These are phyloP conservation scores for Laterallus jamaicensis DNA, from an alignment of 2,113 vertebrate species.

Conservation along the genomic window DNA sequence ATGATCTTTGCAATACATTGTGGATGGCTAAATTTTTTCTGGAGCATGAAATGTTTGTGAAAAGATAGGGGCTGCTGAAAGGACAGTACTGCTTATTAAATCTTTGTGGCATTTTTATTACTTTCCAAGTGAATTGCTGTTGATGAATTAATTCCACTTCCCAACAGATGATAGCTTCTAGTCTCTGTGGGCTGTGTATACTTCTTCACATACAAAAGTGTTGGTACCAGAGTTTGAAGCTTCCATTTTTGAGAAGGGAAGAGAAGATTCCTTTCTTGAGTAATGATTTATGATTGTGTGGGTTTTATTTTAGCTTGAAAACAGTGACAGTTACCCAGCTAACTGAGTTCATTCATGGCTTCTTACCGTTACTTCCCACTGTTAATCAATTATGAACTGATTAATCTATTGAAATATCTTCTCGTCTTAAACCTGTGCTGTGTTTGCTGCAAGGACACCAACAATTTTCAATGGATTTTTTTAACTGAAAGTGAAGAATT, in stretches of 20 bases:
- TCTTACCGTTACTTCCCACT: not conserved
- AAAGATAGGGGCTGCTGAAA: not conserved
- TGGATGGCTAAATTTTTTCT: not conserved
- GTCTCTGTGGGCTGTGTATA: not conserved
- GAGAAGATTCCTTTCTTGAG: not conserved
- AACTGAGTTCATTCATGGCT: not conserved
- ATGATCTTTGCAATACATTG: not conserved
- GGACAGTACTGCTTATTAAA: not conserved
- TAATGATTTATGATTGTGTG: not conserved
- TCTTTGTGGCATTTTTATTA: not conserved
- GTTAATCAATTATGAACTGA: not conserved
- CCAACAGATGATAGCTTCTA: not conserved
- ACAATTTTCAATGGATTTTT: not conserved
- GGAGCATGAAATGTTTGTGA: not conserved
- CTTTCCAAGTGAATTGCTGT: not conserved
- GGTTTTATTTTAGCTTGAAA: constrained; percentile 10
- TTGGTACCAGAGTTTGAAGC: not conserved
- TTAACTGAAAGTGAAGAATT: not conserved
- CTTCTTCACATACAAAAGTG: not conserved
- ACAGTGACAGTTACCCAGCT: not conserved
- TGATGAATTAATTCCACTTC: not conserved
- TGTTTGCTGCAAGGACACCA: not conserved
- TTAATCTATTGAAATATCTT: not conserved
- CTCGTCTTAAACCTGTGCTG: not conserved
- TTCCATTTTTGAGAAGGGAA: not conserved